A percentile compares a stretch with the other conserved stretches of the same genome.
phyloP scores from a whole-genome alignment of 2,888 invertebrate species.

The Phyllotreta cruciferae region DNA sequence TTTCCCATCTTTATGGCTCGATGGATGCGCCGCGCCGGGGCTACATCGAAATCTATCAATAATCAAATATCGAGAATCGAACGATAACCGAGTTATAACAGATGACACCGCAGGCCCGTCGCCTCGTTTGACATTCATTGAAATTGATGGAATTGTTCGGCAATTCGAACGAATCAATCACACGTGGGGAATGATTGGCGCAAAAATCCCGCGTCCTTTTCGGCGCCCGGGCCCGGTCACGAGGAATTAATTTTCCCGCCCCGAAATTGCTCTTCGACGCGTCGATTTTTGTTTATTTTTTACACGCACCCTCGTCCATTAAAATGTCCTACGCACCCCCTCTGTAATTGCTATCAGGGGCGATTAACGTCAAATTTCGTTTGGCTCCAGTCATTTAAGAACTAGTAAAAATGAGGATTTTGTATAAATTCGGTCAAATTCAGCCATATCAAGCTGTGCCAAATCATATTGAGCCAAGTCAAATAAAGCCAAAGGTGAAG shows the following conservation, averaged over 20 bases:
- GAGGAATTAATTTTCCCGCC: neutral
- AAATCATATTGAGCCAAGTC: too few species aligned
- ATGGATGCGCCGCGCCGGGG: conserved; percentile 18
- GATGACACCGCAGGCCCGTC: conserved; percentile 38
- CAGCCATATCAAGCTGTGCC: too few species aligned
- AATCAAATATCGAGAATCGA: conserved; percentile 36
- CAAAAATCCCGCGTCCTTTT: neutral
- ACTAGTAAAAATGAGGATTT: too few species aligned
- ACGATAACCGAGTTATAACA: conserved; percentile 34
- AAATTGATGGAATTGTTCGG: conserved; percentile 42
- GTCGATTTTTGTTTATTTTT: too few species aligned
- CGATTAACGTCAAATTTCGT: too few species aligned
- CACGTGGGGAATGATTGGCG: conserved; percentile 25
- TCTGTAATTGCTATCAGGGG: too few species aligned
- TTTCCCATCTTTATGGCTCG: conserved; percentile 22
- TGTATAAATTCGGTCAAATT: too few species aligned
- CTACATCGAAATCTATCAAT: conserved; percentile 27
- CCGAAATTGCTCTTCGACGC: too few species aligned
- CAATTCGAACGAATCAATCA: conserved; percentile 42
- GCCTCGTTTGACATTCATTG: conserved; percentile 42
- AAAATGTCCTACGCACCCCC: too few species aligned
- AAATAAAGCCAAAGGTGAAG: too few species aligned
- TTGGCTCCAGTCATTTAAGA: too few species aligned
- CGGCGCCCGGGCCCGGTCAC: neutral
- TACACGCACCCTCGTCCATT: too few species aligned